Base-by-base conservation (phyloP, 2,113 vertebrate genomes). In the Cichladusa arquata region DNA sequence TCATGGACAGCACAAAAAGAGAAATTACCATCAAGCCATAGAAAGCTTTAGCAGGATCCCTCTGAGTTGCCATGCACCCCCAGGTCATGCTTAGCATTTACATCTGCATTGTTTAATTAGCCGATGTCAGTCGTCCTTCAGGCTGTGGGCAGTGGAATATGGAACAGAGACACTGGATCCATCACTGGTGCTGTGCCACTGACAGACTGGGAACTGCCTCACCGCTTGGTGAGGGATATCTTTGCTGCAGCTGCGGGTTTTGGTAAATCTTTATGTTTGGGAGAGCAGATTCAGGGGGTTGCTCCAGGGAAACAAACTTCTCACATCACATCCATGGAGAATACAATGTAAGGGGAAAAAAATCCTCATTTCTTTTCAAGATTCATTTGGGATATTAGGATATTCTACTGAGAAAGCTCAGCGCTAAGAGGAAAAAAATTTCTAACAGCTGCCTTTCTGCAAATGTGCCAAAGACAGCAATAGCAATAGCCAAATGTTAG, bases 81-180 rank as follows among this genome's bases (percentile, higher is more conserved):
- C 14, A 53, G 71, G 66, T 72, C 66, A 80, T 48, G 34, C 15
- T 56, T 36, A 38, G 36, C 44, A 9, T 88, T 92, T n/a, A 58
- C 70, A n/a, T 69, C 81, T 87, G 66, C 81, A 26, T 20, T 65
- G 90, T 50, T 44, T 19, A 28, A 61, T 60, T 26, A 51, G 42
- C 15, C 29, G 0, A 1, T 10, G 47, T 19, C 79, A 1, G 0
- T 51, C 6, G 3, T 57, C 28, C 31, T 45, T 48, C 36, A 65
- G 71, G 54, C 62, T 74, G 26, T 2, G 11, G 50, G 50, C 36
- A 42, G 28, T 19, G 76, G 33, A 14, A 72, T 38, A 1, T 24
- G 73, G 58, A n/a, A 10, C 50, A 56, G 40, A 48, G 44, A 22
- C 14, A 17, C 29, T 11, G 65, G 44, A 34, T 29, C 62, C 50